Base-by-base conservation (phyloP, 1,140 invertebrate genomes). In the Andricus grossulariae region DNA sequence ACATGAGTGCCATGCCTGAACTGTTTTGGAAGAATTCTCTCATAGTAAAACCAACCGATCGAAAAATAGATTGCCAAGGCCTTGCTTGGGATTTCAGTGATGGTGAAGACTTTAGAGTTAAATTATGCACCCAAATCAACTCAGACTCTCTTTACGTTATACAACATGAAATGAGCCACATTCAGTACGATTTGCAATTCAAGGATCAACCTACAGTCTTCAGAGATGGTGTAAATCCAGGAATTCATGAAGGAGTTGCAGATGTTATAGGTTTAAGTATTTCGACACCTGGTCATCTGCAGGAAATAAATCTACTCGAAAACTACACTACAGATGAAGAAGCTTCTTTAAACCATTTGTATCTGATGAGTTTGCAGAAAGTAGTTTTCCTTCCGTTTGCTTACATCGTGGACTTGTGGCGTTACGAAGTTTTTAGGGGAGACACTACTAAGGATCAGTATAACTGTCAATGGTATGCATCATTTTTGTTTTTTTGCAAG, bases 221-320 rank as follows among this genome's bases (percentile, higher is more conserved):
- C 86, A 93, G 96, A 77, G 93, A 94, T 51, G 96, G 96, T 39
- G 97, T 97, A 0, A 98, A 98, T 92, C 94, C 95, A 86, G 96
- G 96, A 80, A 98, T 98, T 85, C 96, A 98, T 83, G 97, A 98
- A 89, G 97, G 97, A 13, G 94, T 98, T n/a, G 97, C 97, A 1
- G 97, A 98, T 88, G 94, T 96, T 0, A 94, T 98, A 21, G 94
- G 97, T 0, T 88, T 98, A 5, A 98, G 96, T 3, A 96, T 96
- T 0, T 93, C 93, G 0, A 97, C 97, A 0, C 94, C 95, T 0
- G 95, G 95, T 86, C 97, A 98, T 92, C 91, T 98, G 52, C 90
- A 95, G 51, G 94, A 94, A 80, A 94, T 98, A 74, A 95, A 95
- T 3, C 91, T 98, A 0, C 83, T 95, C 18, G 93, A 92, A 21